Base-by-base conservation (phyloP, 1,140 invertebrate species). In the Drosophila sp. region DNA sequence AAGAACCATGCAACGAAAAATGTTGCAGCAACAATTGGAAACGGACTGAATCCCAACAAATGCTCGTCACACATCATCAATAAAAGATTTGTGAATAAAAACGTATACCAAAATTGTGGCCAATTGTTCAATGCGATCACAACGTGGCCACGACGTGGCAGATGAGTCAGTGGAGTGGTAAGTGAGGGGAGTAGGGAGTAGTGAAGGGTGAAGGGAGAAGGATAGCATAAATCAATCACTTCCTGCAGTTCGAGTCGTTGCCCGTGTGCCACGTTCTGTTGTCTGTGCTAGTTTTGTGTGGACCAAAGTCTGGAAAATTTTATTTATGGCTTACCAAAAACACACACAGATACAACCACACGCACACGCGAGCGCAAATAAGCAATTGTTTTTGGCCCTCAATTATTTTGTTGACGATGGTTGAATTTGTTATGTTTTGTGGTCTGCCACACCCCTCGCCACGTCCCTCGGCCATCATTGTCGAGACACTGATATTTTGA, bases 151-250 rank as follows among this genome's bases (percentile, higher is more conserved):
- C 50, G 36, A 13, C n/a, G 27, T n/a, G 16, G 46, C 53, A 16
- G 57, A 7, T 16, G 14, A 4, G 38, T 43, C 36, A 36, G 16
- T 11, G 7, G 7, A 0, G 25, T 25, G 3, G 21, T 25, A 18
- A 9, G 0, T 1, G 0, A 4, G 38, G 6, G 9, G 1, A 34
- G 1, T 3, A 0, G 11, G 18, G 18, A 1, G 6, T 21, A 14
- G 13, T 5, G 13, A 36, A 36, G 27, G 7, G 18, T 11, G 46
- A 46, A 9, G 21, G 21, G 14, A 27, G 18, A 5, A 7, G 45
- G 57, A 48, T 25, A 50, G 50, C 82, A 87, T 87, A 87, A 87
- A 87, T 87, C 82, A 87, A 87, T 87, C 82, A 87, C 82, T 82
- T 86, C 82, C 82, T 87, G 67, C 72, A 51, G 67, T 59, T 82